A percentile compares a stretch with the other conserved stretches of the same genome.
Evolutionary conservation across 1,140 invertebrate genomes (phyloP).

Genomic region (Ditylenchus dipsaci): DNA sequence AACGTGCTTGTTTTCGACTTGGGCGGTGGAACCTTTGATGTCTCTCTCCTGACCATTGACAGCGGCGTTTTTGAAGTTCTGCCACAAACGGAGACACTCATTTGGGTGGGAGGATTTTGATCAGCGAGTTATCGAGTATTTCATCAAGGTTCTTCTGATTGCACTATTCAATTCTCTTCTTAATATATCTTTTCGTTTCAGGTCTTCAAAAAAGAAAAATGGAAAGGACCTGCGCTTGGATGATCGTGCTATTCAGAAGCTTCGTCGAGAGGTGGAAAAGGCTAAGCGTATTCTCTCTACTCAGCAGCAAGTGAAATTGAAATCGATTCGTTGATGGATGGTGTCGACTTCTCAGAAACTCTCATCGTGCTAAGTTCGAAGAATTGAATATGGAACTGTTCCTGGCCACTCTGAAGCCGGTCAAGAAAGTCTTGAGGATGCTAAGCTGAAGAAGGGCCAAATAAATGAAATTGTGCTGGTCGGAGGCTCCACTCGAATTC

Average conservation of each 20-base stretch:
- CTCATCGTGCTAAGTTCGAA: constrained; percentile 90
- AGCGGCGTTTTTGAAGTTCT: constrained; percentile 84
- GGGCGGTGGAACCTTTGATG: constrained; percentile 94
- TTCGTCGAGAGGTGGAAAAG: constrained; percentile 86
- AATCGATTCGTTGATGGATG: constrained; percentile 89
- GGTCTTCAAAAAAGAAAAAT: constrained; percentile 82
- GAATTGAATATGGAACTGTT: constrained; percentile 86
- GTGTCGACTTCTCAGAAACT: constrained; percentile 89
- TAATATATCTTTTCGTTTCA: too few species aligned
- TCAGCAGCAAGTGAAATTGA: constrained; percentile 78
- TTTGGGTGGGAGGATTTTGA: constrained; percentile 97
- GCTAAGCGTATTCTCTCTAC: constrained; percentile 90
- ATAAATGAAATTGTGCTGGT: constrained; percentile 94
- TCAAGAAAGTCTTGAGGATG: constrained; percentile 87
- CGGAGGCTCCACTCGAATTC: constrained; percentile 92
- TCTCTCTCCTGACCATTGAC: constrained; percentile 88
- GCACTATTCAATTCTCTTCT: constrained; percentile 68
- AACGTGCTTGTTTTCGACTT: constrained; percentile 77
- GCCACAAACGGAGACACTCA: constrained; percentile 86
- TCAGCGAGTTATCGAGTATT: constrained; percentile 89
- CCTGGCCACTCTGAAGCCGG: constrained; percentile 80
- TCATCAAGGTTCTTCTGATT: constrained; percentile 76
- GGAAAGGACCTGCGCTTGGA: constrained; percentile 77
- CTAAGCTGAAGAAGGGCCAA: constrained; percentile 79
- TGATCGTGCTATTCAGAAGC: constrained; percentile 81